Evolutionary conservation across 2,888 invertebrate genomes (phyloP).

Genomic region (Rotaria magnacalcarata): DNA sequence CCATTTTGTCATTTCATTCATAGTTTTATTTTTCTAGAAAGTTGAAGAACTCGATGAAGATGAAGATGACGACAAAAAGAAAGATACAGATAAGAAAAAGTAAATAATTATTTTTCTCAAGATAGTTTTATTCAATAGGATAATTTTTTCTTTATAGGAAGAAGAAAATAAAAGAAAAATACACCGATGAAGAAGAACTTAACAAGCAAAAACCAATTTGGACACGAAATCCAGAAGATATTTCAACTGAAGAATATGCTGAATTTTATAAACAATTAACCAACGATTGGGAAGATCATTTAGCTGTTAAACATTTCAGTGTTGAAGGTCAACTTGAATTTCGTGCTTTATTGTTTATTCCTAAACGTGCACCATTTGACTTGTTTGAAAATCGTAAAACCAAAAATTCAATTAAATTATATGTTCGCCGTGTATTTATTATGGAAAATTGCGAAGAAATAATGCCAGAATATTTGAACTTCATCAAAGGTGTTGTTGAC

Average conservation of each 20-base stretch:
- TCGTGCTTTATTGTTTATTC: constrained; percentile 83
- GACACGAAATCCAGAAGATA: constrained; percentile 93
- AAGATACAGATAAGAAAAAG: constrained; percentile 71
- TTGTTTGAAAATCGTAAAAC: constrained; percentile 95
- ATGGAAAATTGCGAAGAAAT: constrained; percentile 99
- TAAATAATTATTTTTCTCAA: too few species aligned
- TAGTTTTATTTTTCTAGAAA: constrained; percentile 53
- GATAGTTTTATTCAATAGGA: too few species aligned
- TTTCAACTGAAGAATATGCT: constrained; percentile 88
- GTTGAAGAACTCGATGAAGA: constrained; percentile 71
- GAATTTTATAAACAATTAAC: constrained; percentile 96
- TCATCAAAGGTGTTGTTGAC: constrained; percentile 86
- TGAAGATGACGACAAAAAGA: constrained; percentile 64
- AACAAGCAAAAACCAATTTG: constrained; percentile 97
- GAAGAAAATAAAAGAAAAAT: constrained; percentile 93
- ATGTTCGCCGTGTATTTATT: constrained; percentile 94
- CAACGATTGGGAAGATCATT: constrained; percentile 95
- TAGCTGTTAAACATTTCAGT: constrained; percentile 74
- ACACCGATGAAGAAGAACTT: constrained; percentile 91
- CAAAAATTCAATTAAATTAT: constrained; percentile 95
- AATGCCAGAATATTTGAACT: constrained; percentile 84
- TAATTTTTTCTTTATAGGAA: constrained; percentile 65
- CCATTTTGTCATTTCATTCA: too few species aligned
- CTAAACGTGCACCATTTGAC: constrained; percentile 89
- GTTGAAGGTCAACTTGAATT: constrained; percentile 72